These are phyloP conservation scores for Ibidorhyncha struthersii DNA, from an alignment of 2,113 vertebrate species.

Conservation along the genomic window DNA sequence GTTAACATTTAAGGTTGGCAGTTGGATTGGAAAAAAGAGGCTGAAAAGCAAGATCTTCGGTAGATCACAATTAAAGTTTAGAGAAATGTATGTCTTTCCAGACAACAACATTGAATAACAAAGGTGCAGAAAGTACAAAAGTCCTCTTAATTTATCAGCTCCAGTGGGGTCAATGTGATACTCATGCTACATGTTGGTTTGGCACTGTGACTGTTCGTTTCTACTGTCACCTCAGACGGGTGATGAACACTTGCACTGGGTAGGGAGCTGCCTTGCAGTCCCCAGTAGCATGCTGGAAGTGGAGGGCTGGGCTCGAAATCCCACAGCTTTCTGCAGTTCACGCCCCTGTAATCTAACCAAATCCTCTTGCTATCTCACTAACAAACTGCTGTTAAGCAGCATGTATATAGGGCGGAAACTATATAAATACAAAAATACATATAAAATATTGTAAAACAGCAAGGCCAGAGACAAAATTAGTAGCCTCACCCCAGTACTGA, in stretches of 20 bases:
- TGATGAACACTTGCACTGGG: neutral
- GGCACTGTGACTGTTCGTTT: neutral
- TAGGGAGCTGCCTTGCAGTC: neutral
- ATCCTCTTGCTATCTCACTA: neutral
- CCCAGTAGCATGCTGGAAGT: neutral
- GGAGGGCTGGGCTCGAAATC: neutral
- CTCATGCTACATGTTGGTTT: neutral
- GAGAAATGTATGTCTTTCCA: neutral
- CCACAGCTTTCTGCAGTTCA: neutral
- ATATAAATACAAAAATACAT: neutral
- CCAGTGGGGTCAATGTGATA: rapidly evolving
- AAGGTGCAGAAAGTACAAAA: neutral
- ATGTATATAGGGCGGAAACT: neutral
- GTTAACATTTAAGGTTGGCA: neutral
- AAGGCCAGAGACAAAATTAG: neutral
- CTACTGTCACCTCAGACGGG: neutral
- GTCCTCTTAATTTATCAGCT: neutral
- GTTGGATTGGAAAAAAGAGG: neutral
- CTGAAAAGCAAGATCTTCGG: neutral
- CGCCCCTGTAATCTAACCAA: neutral
- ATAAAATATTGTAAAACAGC: neutral
- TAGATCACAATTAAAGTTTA: neutral
- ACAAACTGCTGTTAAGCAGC: neutral
- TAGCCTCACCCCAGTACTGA: neutral
- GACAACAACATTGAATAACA: neutral